A percentile compares a stretch with the other conserved stretches of the same genome.
phyloP scores from a whole-genome alignment of 2,888 invertebrate species.

The Dione vanillae region DNA sequence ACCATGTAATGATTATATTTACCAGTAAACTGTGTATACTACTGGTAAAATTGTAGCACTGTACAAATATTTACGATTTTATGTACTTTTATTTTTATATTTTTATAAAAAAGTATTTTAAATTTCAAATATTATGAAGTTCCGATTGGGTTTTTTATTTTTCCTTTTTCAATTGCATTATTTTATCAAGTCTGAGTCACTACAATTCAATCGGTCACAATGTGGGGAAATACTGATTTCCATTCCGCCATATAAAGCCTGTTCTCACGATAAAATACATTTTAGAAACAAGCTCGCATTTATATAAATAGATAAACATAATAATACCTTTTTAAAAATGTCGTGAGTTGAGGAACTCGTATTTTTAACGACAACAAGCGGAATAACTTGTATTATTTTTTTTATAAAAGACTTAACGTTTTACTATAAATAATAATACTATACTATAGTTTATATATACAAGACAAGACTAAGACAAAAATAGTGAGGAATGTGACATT shows the following conservation, averaged over 20 bases:
- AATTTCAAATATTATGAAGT: background rate
- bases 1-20: no score
- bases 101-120: background rate
- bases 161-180: conserved; percentile 2
- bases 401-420: background rate
- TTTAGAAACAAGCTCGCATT: conserved; percentile 4
- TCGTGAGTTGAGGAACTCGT: background rate
- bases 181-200: conserved; percentile 12
- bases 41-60: no score
- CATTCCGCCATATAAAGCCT: conserved; percentile 9
- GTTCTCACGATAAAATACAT: conserved; percentile 9
- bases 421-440: background rate
- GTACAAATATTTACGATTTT: no score
- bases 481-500: conserved; percentile 2
- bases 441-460: background rate
- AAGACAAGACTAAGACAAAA: background rate
- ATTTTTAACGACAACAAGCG: background rate
- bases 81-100: background rate
- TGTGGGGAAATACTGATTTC: conserved; percentile 24
- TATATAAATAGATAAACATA: background rate
- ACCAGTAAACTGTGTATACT: no score
- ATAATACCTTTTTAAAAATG: conserved; percentile 5
- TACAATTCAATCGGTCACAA: conserved; percentile 14
- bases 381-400: background rate
- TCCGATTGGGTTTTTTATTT: background rate